Evolutionary conservation across 2,888 invertebrate species (phyloP), one percentile per base, ranked within the genome.

Genomic region (Dyspetes luteomarginatus): DNA sequence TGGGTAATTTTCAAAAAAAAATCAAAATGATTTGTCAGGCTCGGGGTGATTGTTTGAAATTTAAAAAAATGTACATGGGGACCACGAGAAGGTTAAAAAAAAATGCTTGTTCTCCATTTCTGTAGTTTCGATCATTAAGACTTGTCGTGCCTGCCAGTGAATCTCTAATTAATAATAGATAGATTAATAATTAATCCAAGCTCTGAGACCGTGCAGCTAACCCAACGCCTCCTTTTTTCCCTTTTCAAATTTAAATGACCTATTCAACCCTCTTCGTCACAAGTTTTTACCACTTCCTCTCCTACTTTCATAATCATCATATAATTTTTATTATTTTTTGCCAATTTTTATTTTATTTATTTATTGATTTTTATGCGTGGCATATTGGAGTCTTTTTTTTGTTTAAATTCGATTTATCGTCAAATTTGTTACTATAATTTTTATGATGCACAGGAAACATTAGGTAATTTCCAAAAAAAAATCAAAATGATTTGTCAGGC

Each of bases 111-210:
- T 52, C 58, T 45, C n/a, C n/a, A n/a, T n/a, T 55, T 45, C 41
- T 62, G 78, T 56, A 78, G 45, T 58, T 65, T 28, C 26, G 75
- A 58, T 80, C 65, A 82, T 86, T 86, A 87, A 85, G 72, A 75
- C 78, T 68, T 82, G 79, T 76, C 52, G 62, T 68, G 82, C 45
- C 78, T 74, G 78, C 81, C 72, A 62, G 75, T 52, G 75, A 74
- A 75, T 82, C 64, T 67, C 64, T 77, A n/a, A n/a, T n/a, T n/a
- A n/a, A n/a, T n/a, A n/a, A n/a, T n/a, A n/a, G n/a, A 82, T 83
- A 83, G 82, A 86, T 87, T 87, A 87, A 87, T 87, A 85, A 85
- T 86, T 87, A 85, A 87, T 83, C 73, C 78, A 78, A 24, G n/a
- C 48, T 45, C 48, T 3, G 22, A 36, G 26, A 24, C 17, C 60